Base-by-base conservation (phyloP, 2,888 invertebrate genomes). In the Chymomyza amoena region DNA sequence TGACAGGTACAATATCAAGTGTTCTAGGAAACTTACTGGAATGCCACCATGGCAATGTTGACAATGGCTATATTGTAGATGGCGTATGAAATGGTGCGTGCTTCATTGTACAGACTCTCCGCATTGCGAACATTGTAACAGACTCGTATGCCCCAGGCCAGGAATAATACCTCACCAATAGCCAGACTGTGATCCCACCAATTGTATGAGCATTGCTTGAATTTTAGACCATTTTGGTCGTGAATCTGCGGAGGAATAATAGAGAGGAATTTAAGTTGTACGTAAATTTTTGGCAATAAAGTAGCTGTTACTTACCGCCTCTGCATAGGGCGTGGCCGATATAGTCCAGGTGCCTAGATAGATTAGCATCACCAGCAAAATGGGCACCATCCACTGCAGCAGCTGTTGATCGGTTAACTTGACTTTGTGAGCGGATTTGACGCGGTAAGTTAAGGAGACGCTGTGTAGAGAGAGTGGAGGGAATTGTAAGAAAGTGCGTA, bases 101-200 rank as follows among this genome's bases (percentile, higher is more conserved):
- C 98, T 92, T 98, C 98, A 92, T 98, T 97, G 93, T 97, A 98
- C 52, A 97, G 93, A 59, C 97, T 97, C 90, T 98, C 97, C 0
- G 97, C 97, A 91, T 98, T 97, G 70, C 96, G 93, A 5, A 97
- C 96, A 82, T 96, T 95, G 91, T 96, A 97, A 88, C 97, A 97
- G 45, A 97, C 96, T 61, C 96, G 93, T 56, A 97, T 95, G 65
- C 97, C 97, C 96, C 96, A 97, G 20, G 96, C 94, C 66, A 97
- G 92, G 89, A 97, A 97, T 13, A 96, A 92, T 51, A 93, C 93
- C 91, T 93, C 92, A 95, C 97, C 97, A 89, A 97, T 96, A 60
- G 97, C 96, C 90, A 97, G 93, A 90, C 96, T 97, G 91, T 97
- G 97, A 93, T 97, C 97, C 97, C 98, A 98, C 96, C 97, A 97